Evolutionary conservation across 2,113 vertebrate genomes (phyloP).

Genomic region (Riparia riparia): DNA sequence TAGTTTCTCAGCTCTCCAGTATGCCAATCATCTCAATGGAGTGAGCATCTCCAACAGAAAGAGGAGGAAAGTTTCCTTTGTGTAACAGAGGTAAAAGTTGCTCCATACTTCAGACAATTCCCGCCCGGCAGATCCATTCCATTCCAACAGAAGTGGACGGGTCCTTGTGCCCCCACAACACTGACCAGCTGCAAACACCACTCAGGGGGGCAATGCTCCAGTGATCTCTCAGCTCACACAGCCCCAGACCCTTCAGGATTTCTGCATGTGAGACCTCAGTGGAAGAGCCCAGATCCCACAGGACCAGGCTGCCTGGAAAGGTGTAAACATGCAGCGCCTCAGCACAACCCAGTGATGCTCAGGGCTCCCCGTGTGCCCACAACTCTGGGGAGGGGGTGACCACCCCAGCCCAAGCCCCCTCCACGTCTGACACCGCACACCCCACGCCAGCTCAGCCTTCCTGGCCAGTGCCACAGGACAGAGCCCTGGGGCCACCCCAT

Average conservation of each 20-base stretch:
- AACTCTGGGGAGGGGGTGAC: rapidly evolving
- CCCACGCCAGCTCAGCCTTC: not conserved
- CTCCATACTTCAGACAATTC: constrained; percentile 57
- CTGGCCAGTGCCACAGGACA: rapidly evolving
- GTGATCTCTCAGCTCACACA: rapidly evolving
- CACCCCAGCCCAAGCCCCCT: not conserved
- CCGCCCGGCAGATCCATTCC: not conserved
- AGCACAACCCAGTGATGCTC: rapidly evolving
- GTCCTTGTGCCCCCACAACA: not conserved
- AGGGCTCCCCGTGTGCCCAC: rapidly evolving
- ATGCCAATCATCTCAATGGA: constrained; percentile 94
- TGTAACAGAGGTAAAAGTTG: constrained; percentile 76
- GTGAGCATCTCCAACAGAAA: constrained; percentile 85
- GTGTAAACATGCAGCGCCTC: rapidly evolving
- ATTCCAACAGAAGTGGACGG: rapidly evolving
- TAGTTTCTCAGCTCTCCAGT: constrained; percentile 96
- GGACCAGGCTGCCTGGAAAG: not conserved
- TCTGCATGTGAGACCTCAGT: not conserved
- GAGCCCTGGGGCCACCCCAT: not conserved
- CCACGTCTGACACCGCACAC: rapidly evolving
- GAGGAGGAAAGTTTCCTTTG: constrained; percentile 91
- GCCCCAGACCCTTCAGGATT: not conserved
- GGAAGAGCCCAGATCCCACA: rapidly evolving
- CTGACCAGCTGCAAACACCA: not conserved
- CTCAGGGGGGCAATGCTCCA: rapidly evolving